These are phyloP conservation scores for Allolobophora icterica DNA, from an alignment of 2,888 invertebrate species.

Conservation along the genomic window DNA sequence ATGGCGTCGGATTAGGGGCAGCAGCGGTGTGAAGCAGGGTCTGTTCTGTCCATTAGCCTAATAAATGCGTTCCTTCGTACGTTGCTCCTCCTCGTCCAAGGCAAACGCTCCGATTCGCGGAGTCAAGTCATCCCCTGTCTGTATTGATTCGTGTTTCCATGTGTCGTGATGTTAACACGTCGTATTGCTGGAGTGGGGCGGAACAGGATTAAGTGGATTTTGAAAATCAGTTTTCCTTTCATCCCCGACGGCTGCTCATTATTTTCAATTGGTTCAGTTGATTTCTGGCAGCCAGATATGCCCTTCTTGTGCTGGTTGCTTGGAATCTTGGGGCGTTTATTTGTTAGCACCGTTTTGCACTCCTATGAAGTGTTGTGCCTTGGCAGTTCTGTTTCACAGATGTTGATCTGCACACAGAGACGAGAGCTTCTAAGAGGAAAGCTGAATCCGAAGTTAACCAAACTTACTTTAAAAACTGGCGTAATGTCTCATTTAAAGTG, in stretches of 20 bases:
- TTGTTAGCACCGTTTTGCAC: not conserved
- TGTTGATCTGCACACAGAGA: too few relatives aligned
- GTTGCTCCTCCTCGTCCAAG: not conserved
- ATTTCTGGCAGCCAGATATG: not conserved
- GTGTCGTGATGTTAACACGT: constrained; percentile 17
- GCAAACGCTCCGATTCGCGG: not conserved
- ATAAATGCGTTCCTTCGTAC: not conserved
- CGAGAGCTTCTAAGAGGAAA: too few relatives aligned
- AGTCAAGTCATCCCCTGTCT: not conserved
- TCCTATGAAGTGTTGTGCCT: not conserved
- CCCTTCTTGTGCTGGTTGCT: not conserved
- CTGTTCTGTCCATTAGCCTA: constrained; percentile 6
- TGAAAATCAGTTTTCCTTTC: constrained; percentile 6
- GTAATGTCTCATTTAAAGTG: too few relatives aligned
- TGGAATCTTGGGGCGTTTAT: not conserved
- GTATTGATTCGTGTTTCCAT: constrained; percentile 11
- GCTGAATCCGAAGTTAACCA: too few relatives aligned
- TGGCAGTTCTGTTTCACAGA: too few relatives aligned
- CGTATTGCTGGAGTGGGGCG: not conserved
- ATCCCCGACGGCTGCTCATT: not conserved
- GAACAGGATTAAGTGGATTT: not conserved
- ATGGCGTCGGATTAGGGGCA: not conserved
- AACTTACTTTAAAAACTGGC: too few relatives aligned
- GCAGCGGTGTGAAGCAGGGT: too few relatives aligned
- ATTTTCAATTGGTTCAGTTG: not conserved